Conservation (phyloP, 2,888 invertebrate species). For the Scaptomyza tumidula region DNA sequence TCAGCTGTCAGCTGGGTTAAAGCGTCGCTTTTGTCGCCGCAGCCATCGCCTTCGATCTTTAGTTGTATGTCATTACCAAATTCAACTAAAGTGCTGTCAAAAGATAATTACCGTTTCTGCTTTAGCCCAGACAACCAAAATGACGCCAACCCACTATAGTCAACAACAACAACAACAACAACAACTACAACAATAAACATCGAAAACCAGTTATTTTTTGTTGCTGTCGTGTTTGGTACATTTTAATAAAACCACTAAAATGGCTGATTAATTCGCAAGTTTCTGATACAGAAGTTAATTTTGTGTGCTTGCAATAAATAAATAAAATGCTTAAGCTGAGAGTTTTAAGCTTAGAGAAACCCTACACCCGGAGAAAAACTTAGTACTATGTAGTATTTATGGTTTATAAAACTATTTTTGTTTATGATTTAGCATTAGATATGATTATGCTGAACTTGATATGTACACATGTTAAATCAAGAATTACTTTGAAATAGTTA, state of each 20-base stretch:
- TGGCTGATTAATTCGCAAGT: conserved; percentile 46
- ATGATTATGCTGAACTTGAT: too few relatives aligned
- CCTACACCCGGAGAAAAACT: too few relatives aligned
- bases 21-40: conserved; percentile 63
- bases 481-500: too few relatives aligned
- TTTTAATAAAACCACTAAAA: conserved; percentile 46
- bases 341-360: too few relatives aligned
- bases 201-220: conserved; percentile 52
- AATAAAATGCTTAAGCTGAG: not conserved
- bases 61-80: conserved; percentile 68
- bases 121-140: conserved; percentile 32
- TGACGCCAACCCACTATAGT: conserved; percentile 51
- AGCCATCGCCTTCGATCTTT: conserved; percentile 59
- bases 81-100: conserved; percentile 76
- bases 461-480: too few relatives aligned
- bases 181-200: conserved; percentile 7
- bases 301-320: conserved; percentile 2
- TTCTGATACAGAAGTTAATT: conserved; percentile 31
- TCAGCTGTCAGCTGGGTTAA: conserved; percentile 73
- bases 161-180: not conserved
- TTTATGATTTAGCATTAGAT: too few relatives aligned
- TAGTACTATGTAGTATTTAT: too few relatives aligned
- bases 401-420: too few relatives aligned
- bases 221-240: conserved; percentile 20
- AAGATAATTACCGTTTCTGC: conserved; percentile 76